phyloP scores from a whole-genome alignment of 2,797 vertebrate species.

The Crypturellus tataupa region DNA sequence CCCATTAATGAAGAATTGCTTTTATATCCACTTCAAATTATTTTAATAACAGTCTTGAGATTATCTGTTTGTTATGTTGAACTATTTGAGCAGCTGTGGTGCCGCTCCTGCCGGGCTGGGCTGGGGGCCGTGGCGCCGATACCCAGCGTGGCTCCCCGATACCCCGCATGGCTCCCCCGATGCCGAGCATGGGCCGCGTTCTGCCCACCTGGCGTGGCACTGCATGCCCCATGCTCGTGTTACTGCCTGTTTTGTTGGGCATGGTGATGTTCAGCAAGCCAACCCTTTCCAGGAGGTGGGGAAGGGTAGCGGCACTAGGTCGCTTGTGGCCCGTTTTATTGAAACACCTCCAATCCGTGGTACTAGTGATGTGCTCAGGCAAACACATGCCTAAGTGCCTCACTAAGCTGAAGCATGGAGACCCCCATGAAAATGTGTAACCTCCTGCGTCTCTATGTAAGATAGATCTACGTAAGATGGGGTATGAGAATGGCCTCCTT shows the following conservation, averaged over 20 bases:
- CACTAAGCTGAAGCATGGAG: background rate
- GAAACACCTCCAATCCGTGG: background rate
- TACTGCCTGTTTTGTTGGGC: background rate
- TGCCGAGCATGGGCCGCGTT: background rate
- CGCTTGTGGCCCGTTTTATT: background rate
- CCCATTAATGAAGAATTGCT: slow-evolving; percentile 60
- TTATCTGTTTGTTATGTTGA: slow-evolving; percentile 67
- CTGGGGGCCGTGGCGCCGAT: slow-evolving; percentile 30
- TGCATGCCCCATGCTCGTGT: background rate
- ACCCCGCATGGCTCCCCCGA: too few species aligned
- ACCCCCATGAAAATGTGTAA: background rate
- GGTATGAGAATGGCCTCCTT: background rate
- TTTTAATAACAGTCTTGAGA: slow-evolving; percentile 70
- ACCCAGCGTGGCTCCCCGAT: background rate
- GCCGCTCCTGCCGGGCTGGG: slow-evolving; percentile 42
- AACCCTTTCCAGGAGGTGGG: background rate
- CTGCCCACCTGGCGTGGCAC: background rate
- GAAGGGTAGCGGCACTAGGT: background rate
- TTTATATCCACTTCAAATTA: slow-evolving; percentile 68
- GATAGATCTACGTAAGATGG: background rate
- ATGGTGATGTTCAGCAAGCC: background rate
- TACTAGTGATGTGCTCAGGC: slow-evolving; percentile 12
- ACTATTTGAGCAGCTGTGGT: slow-evolving; percentile 53
- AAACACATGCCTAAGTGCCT: background rate
- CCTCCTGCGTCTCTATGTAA: background rate